phyloP scores from a whole-genome alignment of 2,113 vertebrate species.

The Coregonus clupeaformis region DNA sequence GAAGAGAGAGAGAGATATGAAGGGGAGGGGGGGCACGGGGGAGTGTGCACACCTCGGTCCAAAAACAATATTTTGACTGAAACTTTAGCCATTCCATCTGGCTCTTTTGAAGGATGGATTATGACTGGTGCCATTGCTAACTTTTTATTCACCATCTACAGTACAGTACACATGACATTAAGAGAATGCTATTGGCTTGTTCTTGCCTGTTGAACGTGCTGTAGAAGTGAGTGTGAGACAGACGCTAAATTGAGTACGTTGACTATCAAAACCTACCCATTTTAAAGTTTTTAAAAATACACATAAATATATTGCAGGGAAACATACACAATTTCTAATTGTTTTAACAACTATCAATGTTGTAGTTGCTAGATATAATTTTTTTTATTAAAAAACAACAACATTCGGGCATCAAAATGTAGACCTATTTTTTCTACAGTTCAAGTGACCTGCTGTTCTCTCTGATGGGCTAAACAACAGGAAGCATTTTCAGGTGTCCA shows the following conservation, averaged over 20 bases:
- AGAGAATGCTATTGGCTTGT: neutral
- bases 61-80: constrained; percentile 80
- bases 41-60: constrained; percentile 66
- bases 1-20: constrained; percentile 12
- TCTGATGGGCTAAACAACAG: constrained; percentile 69
- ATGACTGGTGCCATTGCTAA: constrained; percentile 73
- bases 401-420: neutral
- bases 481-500: constrained; percentile 87
- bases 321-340: no score
- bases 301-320: no score
- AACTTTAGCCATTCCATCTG: constrained; percentile 78
- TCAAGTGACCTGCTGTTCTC: neutral
- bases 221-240: constrained; percentile 15
- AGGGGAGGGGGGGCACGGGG: constrained; percentile 17
- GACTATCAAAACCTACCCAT: neutral
- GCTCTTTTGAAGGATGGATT: constrained; percentile 78
- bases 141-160: constrained; percentile 48
- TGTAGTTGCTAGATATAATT: neutral
- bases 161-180: neutral
- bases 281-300: neutral
- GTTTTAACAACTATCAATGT: neutral
- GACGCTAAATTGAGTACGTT: neutral
- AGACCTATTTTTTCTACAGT: neutral
- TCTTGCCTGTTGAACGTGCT: constrained; percentile 54
- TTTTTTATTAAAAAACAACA: neutral